Base-by-base conservation (phyloP, 2,797 vertebrate species). In the Pseudochirops corinnae region DNA sequence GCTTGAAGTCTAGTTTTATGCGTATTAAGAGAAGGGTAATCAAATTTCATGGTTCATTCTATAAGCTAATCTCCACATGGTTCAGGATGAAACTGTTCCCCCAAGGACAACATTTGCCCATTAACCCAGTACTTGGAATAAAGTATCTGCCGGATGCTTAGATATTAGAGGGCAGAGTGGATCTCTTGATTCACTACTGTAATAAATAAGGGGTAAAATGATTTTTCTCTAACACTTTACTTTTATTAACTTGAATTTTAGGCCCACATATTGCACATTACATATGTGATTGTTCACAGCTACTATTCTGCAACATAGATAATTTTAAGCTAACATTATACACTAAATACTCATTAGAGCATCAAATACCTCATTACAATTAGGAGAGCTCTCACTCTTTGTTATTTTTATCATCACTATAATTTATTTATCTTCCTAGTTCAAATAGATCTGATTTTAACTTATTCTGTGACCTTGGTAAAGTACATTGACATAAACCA, bases 11-110 rank as follows among this genome's bases (percentile, higher is more conserved):
- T 92, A 14, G 0, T 92, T 95, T 96, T 95, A 91, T 93, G 46
- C 57, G 67, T 87, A 87, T 90, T 67, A 46, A 39, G 13, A 46
- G 50, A 53, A 92, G 53, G 93, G 39, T 24, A 95, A 93, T 91
- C 5, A 92, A 21, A 91, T 95, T 92, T 96, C 52, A 87, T 95
- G 82, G 55, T 90, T 94, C 90, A 94, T 14, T 91, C 18, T 96
- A 55, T 93, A 91, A 92, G 14, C 0, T 58, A 90, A 91, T 67
- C 18, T 92, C 55, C 95, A 7, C 9, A 55, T n/a, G 5, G 5
- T 55, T 18, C 12, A 56, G 33, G 82, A 82, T 82, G 56, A 97
- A 46, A 90, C 3, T 29, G 16, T 39, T 92, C 93, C 87, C 94
- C 26, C 53, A 94, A 91, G 55, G 56, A 90, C n/a, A 96, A 29